These are phyloP conservation scores for Cercocebus atys DNA, from an alignment of 2,113 vertebrate species.

Conservation along the genomic window DNA sequence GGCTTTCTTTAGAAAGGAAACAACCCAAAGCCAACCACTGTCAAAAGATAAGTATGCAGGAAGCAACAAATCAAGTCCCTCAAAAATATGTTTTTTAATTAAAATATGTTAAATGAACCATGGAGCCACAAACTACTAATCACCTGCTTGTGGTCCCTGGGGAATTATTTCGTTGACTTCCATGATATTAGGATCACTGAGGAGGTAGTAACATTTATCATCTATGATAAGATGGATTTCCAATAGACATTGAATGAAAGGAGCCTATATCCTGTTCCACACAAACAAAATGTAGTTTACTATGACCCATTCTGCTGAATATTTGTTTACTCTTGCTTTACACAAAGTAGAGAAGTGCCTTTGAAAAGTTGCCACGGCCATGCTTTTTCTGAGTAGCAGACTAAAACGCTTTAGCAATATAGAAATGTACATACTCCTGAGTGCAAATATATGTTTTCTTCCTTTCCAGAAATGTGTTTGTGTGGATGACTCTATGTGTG, in stretches of 20 bases:
- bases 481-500: background rate
- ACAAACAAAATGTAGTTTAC: background rate
- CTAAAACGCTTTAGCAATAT: background rate
- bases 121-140: background rate
- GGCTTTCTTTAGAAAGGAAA: background rate
- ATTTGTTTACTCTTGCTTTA: slow-evolving; percentile 7
- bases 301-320: background rate
- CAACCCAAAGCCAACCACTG: background rate
- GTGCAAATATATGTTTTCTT: background rate
- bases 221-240: background rate
- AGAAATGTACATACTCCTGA: background rate
- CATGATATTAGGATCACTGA: background rate
- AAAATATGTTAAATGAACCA: background rate
- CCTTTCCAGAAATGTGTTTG: background rate
- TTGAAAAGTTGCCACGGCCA: slow-evolving; percentile 11
- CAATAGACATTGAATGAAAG: background rate
- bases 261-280: background rate
- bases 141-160: background rate
- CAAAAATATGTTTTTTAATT: background rate
- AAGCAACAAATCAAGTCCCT: background rate
- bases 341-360: background rate
- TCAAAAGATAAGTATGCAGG: background rate
- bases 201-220: background rate
- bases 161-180: background rate
- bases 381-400: background rate